phyloP scores from a whole-genome alignment of 1,140 invertebrate genomes.

The Bombyx mandarina region DNA sequence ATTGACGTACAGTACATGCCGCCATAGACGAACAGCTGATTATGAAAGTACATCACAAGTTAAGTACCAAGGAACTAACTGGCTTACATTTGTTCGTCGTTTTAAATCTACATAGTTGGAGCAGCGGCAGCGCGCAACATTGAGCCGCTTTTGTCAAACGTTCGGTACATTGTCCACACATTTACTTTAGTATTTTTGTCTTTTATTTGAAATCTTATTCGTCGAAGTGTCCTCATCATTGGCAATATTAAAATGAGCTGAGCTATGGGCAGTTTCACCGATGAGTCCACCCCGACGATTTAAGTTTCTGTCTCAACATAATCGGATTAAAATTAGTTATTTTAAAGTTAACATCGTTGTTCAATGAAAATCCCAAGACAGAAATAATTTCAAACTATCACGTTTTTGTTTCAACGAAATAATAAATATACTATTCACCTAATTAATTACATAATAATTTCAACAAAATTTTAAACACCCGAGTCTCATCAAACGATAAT shows the following conservation, averaged over 20 bases:
- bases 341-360: constrained; percentile 24
- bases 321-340: constrained; percentile 32
- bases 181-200: background rate
- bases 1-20: constrained; percentile 52
- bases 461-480: constrained; percentile 69
- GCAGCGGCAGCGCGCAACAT: constrained; percentile 5
- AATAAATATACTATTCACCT: constrained; percentile 69
- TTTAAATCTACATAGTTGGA: constrained; percentile 3
- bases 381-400: constrained; percentile 69
- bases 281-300: constrained; percentile 11
- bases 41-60: constrained; percentile 47
- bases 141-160: constrained; percentile 14
- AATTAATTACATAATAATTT: constrained; percentile 70
- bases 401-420: constrained; percentile 54
- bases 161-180: constrained; percentile 47
- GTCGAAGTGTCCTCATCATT: no score
- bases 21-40: constrained; percentile 34
- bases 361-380: constrained; percentile 67
- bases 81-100: constrained; percentile 39
- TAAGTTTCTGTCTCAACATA: constrained; percentile 30
- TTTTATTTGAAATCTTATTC: no score
- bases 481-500: constrained; percentile 54
- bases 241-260: background rate
- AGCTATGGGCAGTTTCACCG: constrained; percentile 3
- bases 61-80: constrained; percentile 37